A percentile compares a stretch with the other conserved stretches of the same genome.
These are phyloP conservation scores for Biston betularia DNA, from an alignment of 2,888 invertebrate species.

Conservation along the genomic window DNA sequence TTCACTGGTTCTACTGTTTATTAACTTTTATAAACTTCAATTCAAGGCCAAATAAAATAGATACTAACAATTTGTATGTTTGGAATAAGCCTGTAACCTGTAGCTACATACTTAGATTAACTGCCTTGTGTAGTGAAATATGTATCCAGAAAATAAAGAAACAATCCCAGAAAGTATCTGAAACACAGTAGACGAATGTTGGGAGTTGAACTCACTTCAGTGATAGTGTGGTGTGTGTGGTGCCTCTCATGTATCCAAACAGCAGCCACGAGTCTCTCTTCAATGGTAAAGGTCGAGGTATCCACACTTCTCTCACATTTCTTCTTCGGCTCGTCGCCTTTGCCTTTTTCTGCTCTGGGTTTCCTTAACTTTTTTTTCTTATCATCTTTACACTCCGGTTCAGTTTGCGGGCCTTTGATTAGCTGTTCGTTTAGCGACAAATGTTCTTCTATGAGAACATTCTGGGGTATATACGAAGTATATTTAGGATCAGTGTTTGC, in stretches of 20 bases:
- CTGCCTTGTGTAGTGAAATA: too few relatives aligned
- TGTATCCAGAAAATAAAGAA: too few relatives aligned
- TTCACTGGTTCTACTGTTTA: too few relatives aligned
- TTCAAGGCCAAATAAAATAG: too few relatives aligned
- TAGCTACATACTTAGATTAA: too few relatives aligned
- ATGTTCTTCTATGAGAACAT: slow-evolving; percentile 28
- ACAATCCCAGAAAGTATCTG: too few relatives aligned
- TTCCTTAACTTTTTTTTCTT: slow-evolving; percentile 38
- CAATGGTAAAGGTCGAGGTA: slow-evolving; percentile 68
- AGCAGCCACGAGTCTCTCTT: slow-evolving; percentile 76
- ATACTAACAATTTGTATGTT: too few relatives aligned
- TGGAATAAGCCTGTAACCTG: too few relatives aligned
- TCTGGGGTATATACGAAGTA: slow-evolving; percentile 35
- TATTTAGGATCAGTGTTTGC: slow-evolving; percentile 33
- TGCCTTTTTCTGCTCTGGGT: slow-evolving; percentile 19
- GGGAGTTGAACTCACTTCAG: slow-evolving; percentile 48
- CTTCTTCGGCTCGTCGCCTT: slow-evolving; percentile 34
- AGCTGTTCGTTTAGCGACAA: slow-evolving; percentile 17
- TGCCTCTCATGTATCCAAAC: slow-evolving; percentile 81
- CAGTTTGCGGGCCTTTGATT: slow-evolving; percentile 9
- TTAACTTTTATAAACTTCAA: too few relatives aligned
- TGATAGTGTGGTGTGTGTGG: slow-evolving; percentile 60
- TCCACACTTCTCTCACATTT: slow-evolving; percentile 51
- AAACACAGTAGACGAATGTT: not conserved
- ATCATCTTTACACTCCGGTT: slow-evolving; percentile 7